Conservation (phyloP, 92 coral and sea anemone genomes). For the Paramuricea clavata region DNA sequence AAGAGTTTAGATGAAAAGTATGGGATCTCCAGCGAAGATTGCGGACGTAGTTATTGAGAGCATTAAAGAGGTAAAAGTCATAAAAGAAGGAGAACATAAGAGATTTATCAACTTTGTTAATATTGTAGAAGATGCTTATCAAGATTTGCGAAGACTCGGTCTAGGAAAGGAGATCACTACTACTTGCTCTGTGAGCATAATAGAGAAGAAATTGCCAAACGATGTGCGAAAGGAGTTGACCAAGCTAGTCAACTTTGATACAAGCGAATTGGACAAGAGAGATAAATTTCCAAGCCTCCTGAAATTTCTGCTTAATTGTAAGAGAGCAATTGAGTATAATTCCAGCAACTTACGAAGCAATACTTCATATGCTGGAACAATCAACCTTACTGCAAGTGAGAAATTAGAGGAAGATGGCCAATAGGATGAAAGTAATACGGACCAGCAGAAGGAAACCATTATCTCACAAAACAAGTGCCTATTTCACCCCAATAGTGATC, state of each 20-base stretch:
- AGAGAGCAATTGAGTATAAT: slow-evolving; percentile 66
- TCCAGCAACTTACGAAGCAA: slow-evolving; percentile 29
- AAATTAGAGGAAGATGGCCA: too few species aligned
- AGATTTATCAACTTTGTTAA: slow-evolving; percentile 59
- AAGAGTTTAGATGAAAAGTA: slow-evolving; percentile 66
- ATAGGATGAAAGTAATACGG: too few species aligned
- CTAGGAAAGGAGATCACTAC: slow-evolving; percentile 73
- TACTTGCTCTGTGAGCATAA: slow-evolving; percentile 74
- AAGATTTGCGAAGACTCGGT: slow-evolving; percentile 69
- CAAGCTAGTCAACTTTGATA: slow-evolving; percentile 39
- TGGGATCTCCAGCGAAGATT: slow-evolving; percentile 65
- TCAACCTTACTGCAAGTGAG: slow-evolving; percentile 18
- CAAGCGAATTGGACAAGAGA: slow-evolving; percentile 54
- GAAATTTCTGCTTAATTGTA: slow-evolving; percentile 59
- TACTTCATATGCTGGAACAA: neutral
- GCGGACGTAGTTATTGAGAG: slow-evolving; percentile 61
- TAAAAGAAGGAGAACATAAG: slow-evolving; percentile 69
- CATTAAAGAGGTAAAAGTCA: slow-evolving; percentile 26
- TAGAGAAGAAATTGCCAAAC: slow-evolving; percentile 58
- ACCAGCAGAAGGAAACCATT: neutral
- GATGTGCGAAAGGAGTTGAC: slow-evolving; percentile 66
- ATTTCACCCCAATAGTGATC: slow-evolving; percentile 6
- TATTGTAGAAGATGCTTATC: slow-evolving; percentile 64
- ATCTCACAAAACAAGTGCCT: slow-evolving; percentile 10
- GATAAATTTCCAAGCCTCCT: slow-evolving; percentile 68